Percentiles rank a stretch among this genome's conserved stretches.
Conservation (phyloP, 2,797 vertebrate genomes). For the Acanthopagrus latus region DNA sequence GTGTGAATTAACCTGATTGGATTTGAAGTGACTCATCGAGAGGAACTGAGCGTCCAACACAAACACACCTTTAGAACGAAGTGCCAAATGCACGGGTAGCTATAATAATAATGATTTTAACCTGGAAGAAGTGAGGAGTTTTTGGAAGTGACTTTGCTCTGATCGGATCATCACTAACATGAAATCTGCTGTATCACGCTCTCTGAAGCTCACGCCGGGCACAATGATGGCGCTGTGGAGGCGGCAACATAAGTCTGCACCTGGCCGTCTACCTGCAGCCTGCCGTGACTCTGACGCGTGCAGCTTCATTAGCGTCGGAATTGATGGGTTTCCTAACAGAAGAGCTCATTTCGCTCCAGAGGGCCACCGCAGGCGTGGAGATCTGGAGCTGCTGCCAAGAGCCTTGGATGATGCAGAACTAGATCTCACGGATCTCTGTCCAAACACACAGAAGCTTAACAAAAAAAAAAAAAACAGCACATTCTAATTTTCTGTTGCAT, state of each 20-base stretch:
- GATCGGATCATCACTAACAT: constrained; percentile 21
- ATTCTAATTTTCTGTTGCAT: constrained; percentile 20
- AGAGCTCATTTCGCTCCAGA: constrained; percentile 46
- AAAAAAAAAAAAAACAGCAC: constrained; percentile 16
- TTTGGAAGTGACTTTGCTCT: constrained; percentile 30
- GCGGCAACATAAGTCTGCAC: constrained; percentile 39
- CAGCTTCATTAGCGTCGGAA: constrained; percentile 71
- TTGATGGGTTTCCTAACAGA: constrained; percentile 59
- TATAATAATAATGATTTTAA: too few relatives aligned
- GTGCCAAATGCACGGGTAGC: too few relatives aligned
- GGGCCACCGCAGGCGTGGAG: constrained; percentile 30
- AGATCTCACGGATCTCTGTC: constrained; percentile 29
- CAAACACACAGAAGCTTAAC: constrained; percentile 28
- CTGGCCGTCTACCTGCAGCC: constrained; percentile 49
- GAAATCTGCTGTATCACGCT: constrained; percentile 46
- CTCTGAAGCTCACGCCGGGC: constrained; percentile 24
- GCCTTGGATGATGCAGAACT: constrained; percentile 3
- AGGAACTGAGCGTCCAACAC: neutral
- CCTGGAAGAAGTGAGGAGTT: neutral
- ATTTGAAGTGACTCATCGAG: neutral
- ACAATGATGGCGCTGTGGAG: constrained; percentile 31
- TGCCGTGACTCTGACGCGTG: constrained; percentile 50
- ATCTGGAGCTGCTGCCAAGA: constrained; percentile 35
- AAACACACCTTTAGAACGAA: neutral
- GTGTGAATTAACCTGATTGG: constrained; percentile 15